Conservation (phyloP, 2,797 vertebrate genomes). For the Champsocephalus esox region DNA sequence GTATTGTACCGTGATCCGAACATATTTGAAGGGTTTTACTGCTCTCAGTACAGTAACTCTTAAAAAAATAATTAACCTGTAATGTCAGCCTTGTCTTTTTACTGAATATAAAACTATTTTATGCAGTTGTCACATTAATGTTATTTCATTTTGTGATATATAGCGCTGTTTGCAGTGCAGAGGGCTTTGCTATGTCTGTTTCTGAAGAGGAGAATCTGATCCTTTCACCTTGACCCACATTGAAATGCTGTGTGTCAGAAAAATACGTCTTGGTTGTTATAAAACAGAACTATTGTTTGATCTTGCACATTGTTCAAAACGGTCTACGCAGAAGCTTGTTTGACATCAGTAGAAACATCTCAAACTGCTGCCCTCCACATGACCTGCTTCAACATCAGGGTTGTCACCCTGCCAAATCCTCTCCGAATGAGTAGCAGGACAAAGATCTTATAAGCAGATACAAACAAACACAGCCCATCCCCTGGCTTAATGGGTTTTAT, state of each 20-base stretch:
- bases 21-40: neutral
- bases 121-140: neutral
- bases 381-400: constrained; percentile 11
- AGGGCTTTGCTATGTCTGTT: neutral
- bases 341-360: neutral
- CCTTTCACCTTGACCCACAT: constrained; percentile 11
- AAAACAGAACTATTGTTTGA: neutral
- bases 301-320: neutral
- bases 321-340: neutral
- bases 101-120: neutral
- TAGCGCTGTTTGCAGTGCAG: too few relatives aligned
- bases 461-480: constrained; percentile 17
- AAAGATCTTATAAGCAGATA: neutral
- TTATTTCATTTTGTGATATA: neutral
- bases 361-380: neutral
- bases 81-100: neutral
- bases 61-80: too few relatives aligned
- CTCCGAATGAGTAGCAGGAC: constrained; percentile 28
- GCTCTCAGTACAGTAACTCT: neutral
- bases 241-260: neutral
- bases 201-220: neutral
- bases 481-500: constrained; percentile 45
- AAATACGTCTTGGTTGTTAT: neutral
- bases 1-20: neutral
- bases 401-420: constrained; percentile 22